phyloP scores from a whole-genome alignment of 1,140 invertebrate species.

The Caenorhabditis briggsae region DNA sequence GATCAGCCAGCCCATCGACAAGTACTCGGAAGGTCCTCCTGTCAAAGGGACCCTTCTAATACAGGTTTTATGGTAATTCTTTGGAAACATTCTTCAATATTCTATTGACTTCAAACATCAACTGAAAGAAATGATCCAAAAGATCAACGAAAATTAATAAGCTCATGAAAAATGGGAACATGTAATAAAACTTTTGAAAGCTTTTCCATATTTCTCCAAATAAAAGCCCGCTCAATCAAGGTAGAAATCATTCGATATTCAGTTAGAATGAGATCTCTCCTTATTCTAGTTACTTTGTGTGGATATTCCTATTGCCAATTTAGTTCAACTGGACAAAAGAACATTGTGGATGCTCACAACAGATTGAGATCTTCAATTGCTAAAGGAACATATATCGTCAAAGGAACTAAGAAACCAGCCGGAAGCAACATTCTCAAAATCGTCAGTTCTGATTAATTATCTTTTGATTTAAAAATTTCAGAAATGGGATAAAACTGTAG shows the following conservation, averaged over 20 bases:
- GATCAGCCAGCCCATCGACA: too few species aligned
- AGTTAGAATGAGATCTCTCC: not conserved
- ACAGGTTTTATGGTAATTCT: too few species aligned
- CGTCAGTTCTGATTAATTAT: not conserved
- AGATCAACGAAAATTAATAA: not conserved
- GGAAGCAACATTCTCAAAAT: conserved; percentile 44
- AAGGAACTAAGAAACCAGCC: not conserved
- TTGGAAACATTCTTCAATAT: not conserved
- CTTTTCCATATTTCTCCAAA: not conserved
- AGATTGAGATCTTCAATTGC: conserved; percentile 47
- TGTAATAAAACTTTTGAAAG: not conserved
- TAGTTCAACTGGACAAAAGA: not conserved
- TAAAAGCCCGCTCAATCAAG: not conserved
- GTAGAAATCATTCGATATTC: not conserved
- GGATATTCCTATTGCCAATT: not conserved
- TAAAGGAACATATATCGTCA: conserved; percentile 26
- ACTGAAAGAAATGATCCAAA: not conserved
- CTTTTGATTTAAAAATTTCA: not conserved
- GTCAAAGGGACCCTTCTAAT: too few species aligned
- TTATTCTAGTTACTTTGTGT: not conserved
- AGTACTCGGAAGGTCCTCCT: too few species aligned
- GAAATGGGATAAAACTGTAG: conserved; percentile 12
- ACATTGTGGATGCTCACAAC: conserved; percentile 37
- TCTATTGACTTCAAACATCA: not conserved
- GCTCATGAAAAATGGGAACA: not conserved